Evolutionary conservation across 2,797 vertebrate genomes (phyloP).

Genomic region (Centroberyx gerrardi): DNA sequence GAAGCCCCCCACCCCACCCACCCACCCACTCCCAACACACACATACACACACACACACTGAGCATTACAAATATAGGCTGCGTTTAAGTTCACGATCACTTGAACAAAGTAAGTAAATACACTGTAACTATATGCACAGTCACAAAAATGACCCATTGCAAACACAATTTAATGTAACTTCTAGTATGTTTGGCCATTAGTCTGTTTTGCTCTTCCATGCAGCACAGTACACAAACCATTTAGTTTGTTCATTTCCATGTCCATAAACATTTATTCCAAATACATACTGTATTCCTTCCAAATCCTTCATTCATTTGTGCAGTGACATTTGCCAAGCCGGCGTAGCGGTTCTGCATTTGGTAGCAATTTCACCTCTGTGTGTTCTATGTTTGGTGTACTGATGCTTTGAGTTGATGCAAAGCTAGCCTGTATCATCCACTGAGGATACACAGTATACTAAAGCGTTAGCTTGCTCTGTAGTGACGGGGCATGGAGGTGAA

Average conservation of each 20-base stretch:
- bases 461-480: constrained; percentile 18
- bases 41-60: constrained; percentile 1
- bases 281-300: neutral
- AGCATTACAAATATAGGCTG: constrained; percentile 5
- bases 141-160: neutral
- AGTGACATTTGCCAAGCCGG: constrained; percentile 40
- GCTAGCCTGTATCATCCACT: constrained; percentile 10
- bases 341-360: constrained; percentile 44
- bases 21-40: neutral
- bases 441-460: constrained; percentile 5
- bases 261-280: neutral
- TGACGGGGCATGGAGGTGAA: constrained; percentile 21
- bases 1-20: neutral
- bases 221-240: neutral
- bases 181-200: neutral
- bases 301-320: constrained; percentile 30
- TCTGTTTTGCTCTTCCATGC: neutral
- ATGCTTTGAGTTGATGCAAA: constrained; percentile 17
- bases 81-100: constrained; percentile 22
- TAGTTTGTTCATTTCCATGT: neutral
- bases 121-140: constrained; percentile 1
- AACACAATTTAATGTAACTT: neutral
- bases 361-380: constrained; percentile 17
- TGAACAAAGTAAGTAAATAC: constrained; percentile 8
- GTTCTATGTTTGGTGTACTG: constrained; percentile 40